phyloP scores from a whole-genome alignment of 1,140 invertebrate genomes.

The Diachasmimorpha longicaudata region DNA sequence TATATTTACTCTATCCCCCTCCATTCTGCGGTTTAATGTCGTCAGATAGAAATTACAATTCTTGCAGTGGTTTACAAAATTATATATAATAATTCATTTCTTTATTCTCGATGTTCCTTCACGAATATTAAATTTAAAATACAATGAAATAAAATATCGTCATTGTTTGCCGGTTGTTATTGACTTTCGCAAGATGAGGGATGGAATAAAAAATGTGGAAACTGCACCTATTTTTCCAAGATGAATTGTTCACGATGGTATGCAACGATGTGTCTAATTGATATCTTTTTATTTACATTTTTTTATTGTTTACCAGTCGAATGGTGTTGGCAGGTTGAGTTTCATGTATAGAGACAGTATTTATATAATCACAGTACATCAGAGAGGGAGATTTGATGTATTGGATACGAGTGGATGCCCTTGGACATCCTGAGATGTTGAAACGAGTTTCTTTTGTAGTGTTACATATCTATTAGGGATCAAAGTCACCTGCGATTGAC shows the following conservation, averaged over 20 bases:
- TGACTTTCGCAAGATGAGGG: neutral
- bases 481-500: neutral
- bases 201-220: neutral
- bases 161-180: neutral
- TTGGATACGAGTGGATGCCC: neutral
- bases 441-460: neutral
- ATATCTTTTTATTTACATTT: neutral
- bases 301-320: neutral
- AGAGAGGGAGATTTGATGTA: neutral
- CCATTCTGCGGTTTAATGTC: neutral
- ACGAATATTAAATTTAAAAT: neutral
- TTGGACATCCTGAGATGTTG: neutral
- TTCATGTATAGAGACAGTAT: neutral
- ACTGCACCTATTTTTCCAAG: constrained; percentile 1
- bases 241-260: neutral
- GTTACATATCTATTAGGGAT: neutral
- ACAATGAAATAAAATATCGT: neutral
- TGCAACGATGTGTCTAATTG: neutral
- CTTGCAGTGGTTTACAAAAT: neutral
- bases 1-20: neutral
- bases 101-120: neutral
- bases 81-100: neutral
- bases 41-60: neutral
- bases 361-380: neutral
- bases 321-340: neutral